Evolutionary conservation across 1,140 invertebrate genomes (phyloP), one percentile per base, ranked within the genome.

Genomic region (Drosophila nigrodunni): DNA sequence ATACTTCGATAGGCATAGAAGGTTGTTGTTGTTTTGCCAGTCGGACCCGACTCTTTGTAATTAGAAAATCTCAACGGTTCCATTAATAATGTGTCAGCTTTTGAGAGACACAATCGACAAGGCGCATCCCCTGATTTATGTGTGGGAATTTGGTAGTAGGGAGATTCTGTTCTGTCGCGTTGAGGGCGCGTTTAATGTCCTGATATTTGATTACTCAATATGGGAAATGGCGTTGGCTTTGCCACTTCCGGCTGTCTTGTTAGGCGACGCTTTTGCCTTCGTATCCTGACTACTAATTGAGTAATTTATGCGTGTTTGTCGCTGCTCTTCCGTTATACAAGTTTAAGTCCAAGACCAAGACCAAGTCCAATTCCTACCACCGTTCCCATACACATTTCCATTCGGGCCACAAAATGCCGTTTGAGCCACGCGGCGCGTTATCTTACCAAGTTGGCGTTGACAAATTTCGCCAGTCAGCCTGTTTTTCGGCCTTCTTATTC

Each of bases 291-390:
- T 80, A 70, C 80, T 88, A 88, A 88, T 88, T 88, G 85, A 89
- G 85, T 85, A 89, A 88, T 88, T 89, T 88, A 88, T 88, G 85
- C 85, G 85, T 76, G 78, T 81, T 89, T 85, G 82, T 80, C 61
- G 76, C 58, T 70, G 71, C 61, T 77, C 57, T 80, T 85, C 78
- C 78, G 82, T 72, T 78, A 67, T 64, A 73, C 57, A 34, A 68
- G 50, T 43, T 35, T 37, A 34, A 13, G 35, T 13, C 25, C 25
- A 30, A 30, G 4, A 30, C 25, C 25, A 57, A 34, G 46, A 44
- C 66, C 61, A 52, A 7, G 15, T 18, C 34, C 25, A 37, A 49
- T 60, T 44, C 25, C 25, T 4, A 30, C 3, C 25, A 30, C 4
- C 25, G 25, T 30, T 30, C 25, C 25, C 25, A 30, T 30, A 3